Percentiles rank a stretch among this genome's conserved stretches.
Evolutionary conservation across 2,113 vertebrate species (phyloP).

Genomic region (Prietella phreatophila): DNA sequence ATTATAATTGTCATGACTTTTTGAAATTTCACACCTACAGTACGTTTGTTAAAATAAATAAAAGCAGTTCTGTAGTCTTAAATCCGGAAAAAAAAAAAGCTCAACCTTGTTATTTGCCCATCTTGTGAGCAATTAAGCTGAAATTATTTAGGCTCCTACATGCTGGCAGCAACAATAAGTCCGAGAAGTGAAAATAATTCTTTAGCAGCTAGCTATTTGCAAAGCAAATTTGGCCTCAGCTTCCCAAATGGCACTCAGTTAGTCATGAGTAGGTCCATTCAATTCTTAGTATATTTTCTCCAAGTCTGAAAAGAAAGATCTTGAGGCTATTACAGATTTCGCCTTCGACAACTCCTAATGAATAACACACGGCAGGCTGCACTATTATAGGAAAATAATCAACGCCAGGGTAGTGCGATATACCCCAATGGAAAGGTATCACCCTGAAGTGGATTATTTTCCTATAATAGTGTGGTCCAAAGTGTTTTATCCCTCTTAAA

Average conservation of each 20-base stretch:
- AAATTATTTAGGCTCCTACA: constrained; percentile 17
- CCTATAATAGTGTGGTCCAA: not conserved
- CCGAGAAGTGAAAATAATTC: constrained; percentile 6
- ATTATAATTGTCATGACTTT: not conserved
- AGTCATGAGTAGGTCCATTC: not conserved
- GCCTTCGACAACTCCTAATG: not conserved
- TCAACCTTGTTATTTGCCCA: constrained; percentile 3
- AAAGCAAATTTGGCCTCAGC: not conserved
- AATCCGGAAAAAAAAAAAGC: not conserved
- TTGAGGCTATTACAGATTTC: not conserved
- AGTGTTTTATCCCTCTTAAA: not conserved
- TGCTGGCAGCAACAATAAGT: not conserved
- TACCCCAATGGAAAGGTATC: too few species aligned
- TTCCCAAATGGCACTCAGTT: not conserved
- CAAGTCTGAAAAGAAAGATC: not conserved
- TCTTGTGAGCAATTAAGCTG: constrained; percentile 10
- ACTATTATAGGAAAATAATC: too few species aligned
- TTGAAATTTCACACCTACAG: not conserved
- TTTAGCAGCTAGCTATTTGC: not conserved
- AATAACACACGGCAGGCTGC: too few species aligned
- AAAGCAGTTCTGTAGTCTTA: not conserved
- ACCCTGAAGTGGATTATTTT: not conserved
- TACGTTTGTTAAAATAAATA: not conserved
- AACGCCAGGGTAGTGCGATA: too few species aligned
- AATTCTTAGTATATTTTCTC: not conserved